Base-by-base conservation (phyloP, 92 coral and sea anemone species). In the Siderastrea siderea region DNA sequence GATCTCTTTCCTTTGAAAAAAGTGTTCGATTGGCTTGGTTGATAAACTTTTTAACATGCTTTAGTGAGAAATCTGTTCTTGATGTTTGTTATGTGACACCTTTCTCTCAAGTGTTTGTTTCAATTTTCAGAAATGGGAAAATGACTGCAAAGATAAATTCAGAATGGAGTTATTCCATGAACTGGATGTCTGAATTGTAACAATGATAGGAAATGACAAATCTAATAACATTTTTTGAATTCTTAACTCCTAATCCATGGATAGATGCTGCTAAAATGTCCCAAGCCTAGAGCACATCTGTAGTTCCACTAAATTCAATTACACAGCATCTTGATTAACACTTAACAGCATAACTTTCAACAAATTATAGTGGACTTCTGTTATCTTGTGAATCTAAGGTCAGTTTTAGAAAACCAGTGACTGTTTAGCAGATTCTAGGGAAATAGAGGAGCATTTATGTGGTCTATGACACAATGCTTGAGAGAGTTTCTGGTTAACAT, bases 81-180 rank as follows among this genome's bases (percentile, higher is more conserved):
- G 38, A 0, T 26, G 38, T 26, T 26, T 26, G 38, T 0, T 26
- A 0, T 26, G 0, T 26, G 38, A 26, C 38, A 26, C 38, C 38
- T 26, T 26, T 26, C 38, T 26, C 38, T 26, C 38, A 26, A 26
- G 38, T 26, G 38, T 26, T 26, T 26, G 38, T n/a, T n/a, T 55
- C 7, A 55, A 55, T 55, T 55, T 12, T 12, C 1, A 55, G 12
- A 55, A 75, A 38, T 43, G 19, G 19, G 38, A 26, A 26, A 26
- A 72, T 45, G 38, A 17, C 61, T 2, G 26, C 8, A 12, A 74
- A 45, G 26, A n/a, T 52, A 60, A 60, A 58, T 77, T 12, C 52
- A 48, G 63, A 50, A 66, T 80, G 49, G 84, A 50, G 19, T 80
- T 80, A 67, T 68, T 80, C 75, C 75, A 67, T 15, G 54, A 68